Base-by-base conservation (phyloP, 2,113 vertebrate species). In the Carollia perspicillata region DNA sequence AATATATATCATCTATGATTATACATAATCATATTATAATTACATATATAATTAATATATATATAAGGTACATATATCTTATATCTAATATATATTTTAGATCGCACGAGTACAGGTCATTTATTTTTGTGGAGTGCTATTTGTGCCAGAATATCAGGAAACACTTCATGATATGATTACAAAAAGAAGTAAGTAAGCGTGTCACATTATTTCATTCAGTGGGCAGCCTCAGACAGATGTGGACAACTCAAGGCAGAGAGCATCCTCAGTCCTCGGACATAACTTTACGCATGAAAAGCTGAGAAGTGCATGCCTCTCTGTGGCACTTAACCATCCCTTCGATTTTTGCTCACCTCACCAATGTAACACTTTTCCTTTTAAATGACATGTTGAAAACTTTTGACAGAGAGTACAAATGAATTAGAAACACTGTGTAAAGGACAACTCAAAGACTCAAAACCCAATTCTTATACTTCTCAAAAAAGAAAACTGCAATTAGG, bases 61-160 rank as follows among this genome's bases (percentile, higher is more conserved):
- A 17, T 58, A 23, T 60, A 60, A 26, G 22, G 10, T 58, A 16
- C 1, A 20, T 58, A 26, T 10, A 58, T 22, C 55, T 58, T 60
- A 60, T 12, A 60, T 60, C 58, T 60, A 60, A 60, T 30, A 10
- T 28, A 28, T 28, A 28, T 63, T 30, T 63, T 63, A 63, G 28
- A 63, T 63, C 60, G 30, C 60, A 63, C 30, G 60, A 63, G 5
- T 63, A 63, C 60, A 90, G 40, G 20, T 12, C 30, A 66, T 71
- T 75, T 71, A 86, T 20, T 47, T 96, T 81, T 60, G 17, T 11
- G 51, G 72, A 33, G 55, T 90, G 80, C 84, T 84, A 78, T 81
- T 94, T 93, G 60, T 96, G 69, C 86, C 84, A 80, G 97, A 94
- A 20, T 93, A 69, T 63, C 66, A 55, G 28, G 30, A 92, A 96